Percentiles rank a stretch among this genome's conserved stretches.
Evolutionary conservation across 30 jellyfish, hydroid and myxozoan genomes (phyloP).

Genomic region (Haliclystus octoradiatus): DNA sequence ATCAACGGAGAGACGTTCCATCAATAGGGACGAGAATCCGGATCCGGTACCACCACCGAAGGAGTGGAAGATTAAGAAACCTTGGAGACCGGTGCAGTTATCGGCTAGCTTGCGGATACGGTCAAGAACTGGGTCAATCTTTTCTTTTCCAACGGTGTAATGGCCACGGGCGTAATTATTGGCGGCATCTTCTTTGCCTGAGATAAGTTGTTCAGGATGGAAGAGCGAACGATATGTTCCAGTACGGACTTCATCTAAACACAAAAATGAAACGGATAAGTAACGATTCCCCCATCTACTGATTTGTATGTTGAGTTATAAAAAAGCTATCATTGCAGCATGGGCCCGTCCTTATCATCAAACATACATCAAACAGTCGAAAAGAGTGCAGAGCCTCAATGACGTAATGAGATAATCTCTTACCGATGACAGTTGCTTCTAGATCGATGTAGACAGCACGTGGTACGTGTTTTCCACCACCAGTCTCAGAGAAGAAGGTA

Average conservation of each 20-base stretch:
- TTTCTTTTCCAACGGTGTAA: conserved; percentile 93
- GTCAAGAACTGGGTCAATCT: conserved; percentile 81
- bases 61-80: conserved; percentile 80
- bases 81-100: conserved; percentile 94
- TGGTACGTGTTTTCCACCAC: conserved; percentile 89
- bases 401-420: too few species aligned
- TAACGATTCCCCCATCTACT: too few species aligned
- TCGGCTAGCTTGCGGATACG: conserved; percentile 78
- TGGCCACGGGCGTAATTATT: conserved; percentile 89
- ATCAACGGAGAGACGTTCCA: conserved; percentile 89
- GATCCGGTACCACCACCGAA: conserved; percentile 99
- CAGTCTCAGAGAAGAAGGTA: conserved; percentile 88
- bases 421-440: conserved; percentile 91
- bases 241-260: conserved; percentile 74
- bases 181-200: conserved; percentile 96
- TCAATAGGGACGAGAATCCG: conserved; percentile 73
- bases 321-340: neutral
- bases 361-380: too few species aligned
- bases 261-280: neutral
- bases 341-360: too few species aligned
- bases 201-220: conserved; percentile 90
- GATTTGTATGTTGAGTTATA: too few species aligned
- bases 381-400: too few species aligned
- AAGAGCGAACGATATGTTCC: conserved; percentile 87
- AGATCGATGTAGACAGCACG: conserved; percentile 86